phyloP scores from a whole-genome alignment of 2,888 invertebrate species.

The Drosophila meridionalis region DNA sequence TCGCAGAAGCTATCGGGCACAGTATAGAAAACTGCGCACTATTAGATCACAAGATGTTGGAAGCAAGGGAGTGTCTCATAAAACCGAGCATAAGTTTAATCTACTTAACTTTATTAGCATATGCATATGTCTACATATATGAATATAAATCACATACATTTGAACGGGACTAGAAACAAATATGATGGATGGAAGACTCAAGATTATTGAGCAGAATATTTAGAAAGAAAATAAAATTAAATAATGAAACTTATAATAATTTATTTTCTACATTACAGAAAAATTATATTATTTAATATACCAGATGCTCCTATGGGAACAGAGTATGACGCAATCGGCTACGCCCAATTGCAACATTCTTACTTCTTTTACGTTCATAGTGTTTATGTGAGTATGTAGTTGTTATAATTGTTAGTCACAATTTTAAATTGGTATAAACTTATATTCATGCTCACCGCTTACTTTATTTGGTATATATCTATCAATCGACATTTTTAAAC shows the following conservation, averaged over 20 bases:
- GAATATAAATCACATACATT: constrained; percentile 27
- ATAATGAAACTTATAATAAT: neutral
- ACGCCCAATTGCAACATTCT: too few relatives aligned
- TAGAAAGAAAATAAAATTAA: neutral
- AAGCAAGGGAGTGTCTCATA: constrained; percentile 46
- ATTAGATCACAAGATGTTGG: constrained; percentile 18
- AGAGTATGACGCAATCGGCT: too few relatives aligned
- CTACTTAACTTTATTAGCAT: constrained; percentile 10
- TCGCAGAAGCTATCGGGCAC: constrained; percentile 23
- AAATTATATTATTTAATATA: too few relatives aligned
- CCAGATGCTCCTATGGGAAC: too few relatives aligned
- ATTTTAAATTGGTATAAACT: neutral
- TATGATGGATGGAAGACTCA: constrained; percentile 39
- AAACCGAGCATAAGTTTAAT: constrained; percentile 28
- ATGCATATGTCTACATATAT: neutral
- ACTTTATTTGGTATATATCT: too few relatives aligned
- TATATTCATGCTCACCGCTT: too few relatives aligned
- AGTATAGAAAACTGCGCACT: constrained; percentile 29
- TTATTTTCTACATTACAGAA: neutral
- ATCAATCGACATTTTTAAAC: neutral
- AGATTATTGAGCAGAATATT: constrained; percentile 25
- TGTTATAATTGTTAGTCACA: neutral
- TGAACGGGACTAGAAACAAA: constrained; percentile 51
- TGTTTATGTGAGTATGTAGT: neutral
- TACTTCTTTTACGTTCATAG: constrained; percentile 22